A percentile compares a stretch with the other conserved stretches of the same genome.
Evolutionary conservation across 2,888 invertebrate species (phyloP).

Genomic region (Ptilodon capucinus): DNA sequence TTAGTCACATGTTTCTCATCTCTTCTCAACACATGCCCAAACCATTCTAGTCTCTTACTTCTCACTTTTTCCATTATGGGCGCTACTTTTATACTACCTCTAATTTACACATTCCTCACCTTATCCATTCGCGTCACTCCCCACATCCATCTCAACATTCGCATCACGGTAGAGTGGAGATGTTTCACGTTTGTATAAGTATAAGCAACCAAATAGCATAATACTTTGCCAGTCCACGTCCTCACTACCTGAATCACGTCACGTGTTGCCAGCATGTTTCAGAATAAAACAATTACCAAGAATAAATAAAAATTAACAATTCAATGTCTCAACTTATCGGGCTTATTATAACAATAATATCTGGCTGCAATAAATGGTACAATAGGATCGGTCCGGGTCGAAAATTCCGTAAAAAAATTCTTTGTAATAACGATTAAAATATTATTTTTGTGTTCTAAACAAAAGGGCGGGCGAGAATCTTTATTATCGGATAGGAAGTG

Average conservation of each 20-base stretch:
- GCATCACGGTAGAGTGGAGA: no score
- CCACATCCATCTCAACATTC: no score
- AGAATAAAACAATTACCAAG: slow-evolving; percentile 17
- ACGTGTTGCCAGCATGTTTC: background rate
- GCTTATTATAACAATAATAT: slow-evolving; percentile 45
- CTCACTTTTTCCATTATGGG: no score
- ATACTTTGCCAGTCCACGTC: no score
- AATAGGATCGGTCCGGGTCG: slow-evolving; percentile 43
- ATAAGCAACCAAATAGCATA: no score
- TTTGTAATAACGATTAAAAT: slow-evolving; percentile 71
- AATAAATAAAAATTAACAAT: slow-evolving; percentile 34
- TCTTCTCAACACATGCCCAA: no score
- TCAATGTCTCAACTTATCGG: slow-evolving; percentile 18
- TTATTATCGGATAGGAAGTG: slow-evolving; percentile 77
- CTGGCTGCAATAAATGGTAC: slow-evolving; percentile 63
- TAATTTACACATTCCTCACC: no score
- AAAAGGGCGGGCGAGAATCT: slow-evolving; percentile 59
- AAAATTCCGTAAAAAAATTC: slow-evolving; percentile 55
- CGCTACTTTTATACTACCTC: no score
- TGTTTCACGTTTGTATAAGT: no score
- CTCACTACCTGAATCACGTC: slow-evolving; percentile 8
- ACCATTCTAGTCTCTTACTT: no score
- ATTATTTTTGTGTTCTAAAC: slow-evolving; percentile 69
- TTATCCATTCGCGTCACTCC: no score
- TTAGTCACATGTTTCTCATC: no score